phyloP scores from a whole-genome alignment of 2,113 vertebrate species.

The Kobus ellipsiprymnus region DNA sequence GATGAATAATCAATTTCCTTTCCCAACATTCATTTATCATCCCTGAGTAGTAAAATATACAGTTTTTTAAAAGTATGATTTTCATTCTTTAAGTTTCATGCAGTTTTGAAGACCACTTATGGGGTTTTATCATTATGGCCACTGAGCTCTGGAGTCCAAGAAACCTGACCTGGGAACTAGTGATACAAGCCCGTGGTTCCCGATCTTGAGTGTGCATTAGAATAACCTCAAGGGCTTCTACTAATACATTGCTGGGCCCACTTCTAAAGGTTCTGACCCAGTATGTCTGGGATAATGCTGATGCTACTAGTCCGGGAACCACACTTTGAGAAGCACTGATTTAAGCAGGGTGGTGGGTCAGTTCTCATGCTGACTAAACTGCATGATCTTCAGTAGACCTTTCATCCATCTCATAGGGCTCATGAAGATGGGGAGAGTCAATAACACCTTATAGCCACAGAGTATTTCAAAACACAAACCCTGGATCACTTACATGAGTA shows the following conservation, averaged over 20 bases:
- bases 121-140: background rate
- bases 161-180: background rate
- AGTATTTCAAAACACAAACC: background rate
- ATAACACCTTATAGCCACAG: background rate
- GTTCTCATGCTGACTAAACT: slow-evolving; percentile 5
- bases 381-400: background rate
- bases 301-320: background rate
- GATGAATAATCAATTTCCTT: background rate
- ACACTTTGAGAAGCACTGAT: slow-evolving; percentile 4
- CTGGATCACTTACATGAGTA: background rate
- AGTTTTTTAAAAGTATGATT: background rate
- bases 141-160: background rate
- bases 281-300: background rate
- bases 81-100: background rate
- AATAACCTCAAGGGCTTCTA: background rate
- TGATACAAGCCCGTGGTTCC: background rate
- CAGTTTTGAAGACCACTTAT: background rate
- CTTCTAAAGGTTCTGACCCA: background rate
- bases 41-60: background rate
- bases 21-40: background rate
- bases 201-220: background rate
- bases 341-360: background rate
- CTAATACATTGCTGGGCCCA: no score
- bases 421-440: background rate
- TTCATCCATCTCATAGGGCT: background rate